Evolutionary conservation across 1,140 invertebrate genomes (phyloP).

Genomic region (Lineus longissimus): DNA sequence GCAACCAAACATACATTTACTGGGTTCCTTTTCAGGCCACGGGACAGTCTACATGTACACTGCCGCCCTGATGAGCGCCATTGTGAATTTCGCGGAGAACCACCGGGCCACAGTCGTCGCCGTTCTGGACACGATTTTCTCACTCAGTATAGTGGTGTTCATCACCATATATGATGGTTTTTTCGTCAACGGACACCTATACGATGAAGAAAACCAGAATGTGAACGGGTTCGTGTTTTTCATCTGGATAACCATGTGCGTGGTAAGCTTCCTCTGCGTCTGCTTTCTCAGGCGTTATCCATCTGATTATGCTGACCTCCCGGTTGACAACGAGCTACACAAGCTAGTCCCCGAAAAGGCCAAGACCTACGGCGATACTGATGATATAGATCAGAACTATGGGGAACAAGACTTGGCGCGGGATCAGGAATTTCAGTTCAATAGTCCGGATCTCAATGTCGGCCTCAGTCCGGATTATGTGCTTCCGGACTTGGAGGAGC

Average conservation of each 20-base stretch:
- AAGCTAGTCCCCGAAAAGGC: too few relatives aligned
- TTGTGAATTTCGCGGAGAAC: background rate
- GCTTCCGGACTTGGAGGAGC: too few relatives aligned
- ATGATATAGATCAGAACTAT: too few relatives aligned
- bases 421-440: too few relatives aligned
- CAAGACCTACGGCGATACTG: too few relatives aligned
- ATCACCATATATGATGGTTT: background rate
- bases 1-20: background rate
- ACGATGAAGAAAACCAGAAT: slow-evolving; percentile 1
- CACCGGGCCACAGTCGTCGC: background rate
- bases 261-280: background rate
- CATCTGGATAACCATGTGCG: background rate
- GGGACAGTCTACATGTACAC: background rate
- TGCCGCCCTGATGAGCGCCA: background rate
- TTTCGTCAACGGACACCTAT: background rate
- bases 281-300: too few relatives aligned
- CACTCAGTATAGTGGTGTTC: background rate
- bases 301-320: too few relatives aligned
- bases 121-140: background rate
- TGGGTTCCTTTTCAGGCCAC: background rate
- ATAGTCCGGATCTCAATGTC: too few relatives aligned
- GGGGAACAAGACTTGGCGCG: too few relatives aligned
- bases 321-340: too few relatives aligned
- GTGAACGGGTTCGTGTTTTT: background rate
- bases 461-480: too few relatives aligned